Evolutionary conservation across 2,797 vertebrate species (phyloP).

Genomic region (Synaphobranchus kaupii): DNA sequence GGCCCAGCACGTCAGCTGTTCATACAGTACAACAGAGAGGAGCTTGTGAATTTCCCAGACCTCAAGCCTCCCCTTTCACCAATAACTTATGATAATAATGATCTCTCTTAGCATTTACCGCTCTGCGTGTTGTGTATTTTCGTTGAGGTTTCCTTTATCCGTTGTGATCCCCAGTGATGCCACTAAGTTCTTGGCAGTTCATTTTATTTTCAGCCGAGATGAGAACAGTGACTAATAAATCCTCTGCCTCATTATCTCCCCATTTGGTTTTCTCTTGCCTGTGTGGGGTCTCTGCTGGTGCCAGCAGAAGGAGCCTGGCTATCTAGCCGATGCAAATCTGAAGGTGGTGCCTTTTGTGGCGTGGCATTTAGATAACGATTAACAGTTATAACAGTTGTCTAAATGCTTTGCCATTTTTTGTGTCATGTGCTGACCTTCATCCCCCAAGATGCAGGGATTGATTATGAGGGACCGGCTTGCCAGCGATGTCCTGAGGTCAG

Average conservation of each 20-base stretch:
- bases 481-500: not conserved
- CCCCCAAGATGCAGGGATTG: not conserved
- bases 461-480: not conserved
- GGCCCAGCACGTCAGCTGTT: not conserved
- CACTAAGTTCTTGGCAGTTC: not conserved
- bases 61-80: not conserved
- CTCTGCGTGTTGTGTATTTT: not conserved
- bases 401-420: not conserved
- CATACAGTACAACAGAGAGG: not conserved
- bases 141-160: constrained; percentile 1
- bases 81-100: constrained; percentile 1
- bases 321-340: not conserved
- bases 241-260: not conserved
- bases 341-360: not conserved
- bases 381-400: not conserved
- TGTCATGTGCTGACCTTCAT: constrained; percentile 1
- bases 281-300: not conserved
- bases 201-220: not conserved
- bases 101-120: not conserved
- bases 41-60: constrained; percentile 2
- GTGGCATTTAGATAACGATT: not conserved
- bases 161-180: not conserved
- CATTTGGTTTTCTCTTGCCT: not conserved
- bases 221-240: not conserved
- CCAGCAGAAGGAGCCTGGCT: not conserved